Conservation (phyloP, 2,888 invertebrate species). For the Acleris sparsana region DNA sequence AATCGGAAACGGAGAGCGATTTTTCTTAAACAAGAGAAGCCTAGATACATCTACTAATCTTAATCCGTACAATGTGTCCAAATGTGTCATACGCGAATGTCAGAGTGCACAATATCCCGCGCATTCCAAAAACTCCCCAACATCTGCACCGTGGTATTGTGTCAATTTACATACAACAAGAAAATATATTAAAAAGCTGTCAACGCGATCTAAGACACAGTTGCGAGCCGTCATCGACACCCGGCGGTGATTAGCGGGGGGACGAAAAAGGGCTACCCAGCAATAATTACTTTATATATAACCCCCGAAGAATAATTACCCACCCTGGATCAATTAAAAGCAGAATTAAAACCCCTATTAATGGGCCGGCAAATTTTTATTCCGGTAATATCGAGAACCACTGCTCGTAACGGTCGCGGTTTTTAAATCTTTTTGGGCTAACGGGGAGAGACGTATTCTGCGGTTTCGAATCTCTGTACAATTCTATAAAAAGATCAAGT, state of each 20-base stretch:
- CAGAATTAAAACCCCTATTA: conserved; percentile 70
- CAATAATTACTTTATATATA: conserved; percentile 80
- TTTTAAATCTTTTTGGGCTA: conserved; percentile 2
- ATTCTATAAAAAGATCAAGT: not conserved
- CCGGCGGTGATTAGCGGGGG: conserved; percentile 76
- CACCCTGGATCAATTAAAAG: conserved; percentile 76
- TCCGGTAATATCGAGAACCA: conserved; percentile 40
- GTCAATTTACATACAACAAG: conserved; percentile 74
- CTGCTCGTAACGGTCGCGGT: conserved; percentile 22
- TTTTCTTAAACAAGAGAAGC: not conserved
- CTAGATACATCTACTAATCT: not conserved
- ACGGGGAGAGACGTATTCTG: not conserved
- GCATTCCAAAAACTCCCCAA: conserved; percentile 39
- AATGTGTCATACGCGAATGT: too few relatives aligned
- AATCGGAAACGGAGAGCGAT: too few relatives aligned
- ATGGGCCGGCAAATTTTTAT: conserved; percentile 76
- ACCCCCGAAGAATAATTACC: conserved; percentile 82
- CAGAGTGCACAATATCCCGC: too few relatives aligned
- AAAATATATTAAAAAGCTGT: conserved; percentile 83
- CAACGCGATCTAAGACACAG: conserved; percentile 75
- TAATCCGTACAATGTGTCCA: too few relatives aligned
- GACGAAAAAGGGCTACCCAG: conserved; percentile 81
- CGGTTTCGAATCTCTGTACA: not conserved
- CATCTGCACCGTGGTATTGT: conserved; percentile 59
- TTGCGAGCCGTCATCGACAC: conserved; percentile 78